A percentile compares a stretch with the other conserved stretches of the same genome.
Conservation (phyloP, 2,888 invertebrate species). For the Hirtodrosophila duncani region DNA sequence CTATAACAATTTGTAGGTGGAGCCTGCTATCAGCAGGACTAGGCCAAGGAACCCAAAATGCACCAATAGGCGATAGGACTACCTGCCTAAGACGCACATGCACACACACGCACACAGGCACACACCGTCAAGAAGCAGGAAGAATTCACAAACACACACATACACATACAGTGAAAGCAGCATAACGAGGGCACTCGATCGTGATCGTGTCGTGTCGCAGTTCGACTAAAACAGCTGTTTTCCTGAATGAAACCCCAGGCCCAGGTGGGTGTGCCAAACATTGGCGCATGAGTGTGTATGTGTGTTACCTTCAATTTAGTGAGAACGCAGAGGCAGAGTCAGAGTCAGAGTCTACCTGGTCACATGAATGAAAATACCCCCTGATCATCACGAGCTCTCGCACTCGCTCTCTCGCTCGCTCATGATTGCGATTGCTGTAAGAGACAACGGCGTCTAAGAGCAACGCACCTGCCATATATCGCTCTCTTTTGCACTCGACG, state of each 20-base stretch:
- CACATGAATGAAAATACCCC: conserved; percentile 56
- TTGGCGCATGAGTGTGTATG: conserved; percentile 2
- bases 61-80: conserved; percentile 56
- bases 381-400: conserved; percentile 26
- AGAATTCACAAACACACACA: conserved; percentile 13
- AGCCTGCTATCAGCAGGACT: too few relatives aligned
- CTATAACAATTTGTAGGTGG: conserved; percentile 44
- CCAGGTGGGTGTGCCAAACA: conserved; percentile 51
- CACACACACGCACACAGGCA: conserved; percentile 1
- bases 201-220: too few relatives aligned
- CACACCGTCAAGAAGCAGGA: conserved; percentile 14
- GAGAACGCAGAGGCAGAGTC: conserved; percentile 15
- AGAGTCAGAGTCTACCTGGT: conserved; percentile 25
- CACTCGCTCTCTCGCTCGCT: conserved; percentile 31
- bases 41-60: conserved; percentile 40
- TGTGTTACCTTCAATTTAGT: conserved; percentile 39
- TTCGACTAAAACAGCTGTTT: conserved; percentile 65
- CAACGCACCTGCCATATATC: conserved; percentile 57
- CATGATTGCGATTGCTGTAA: conserved; percentile 33
- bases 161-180: conserved; percentile 28
- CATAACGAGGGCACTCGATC: conserved; percentile 73
- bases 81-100: conserved; percentile 44
- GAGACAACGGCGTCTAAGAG: conserved; percentile 46
- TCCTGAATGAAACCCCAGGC: conserved; percentile 65
- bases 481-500: conserved; percentile 48